phyloP scores from a whole-genome alignment of 2,888 invertebrate species.

The Lysandra bellargus region DNA sequence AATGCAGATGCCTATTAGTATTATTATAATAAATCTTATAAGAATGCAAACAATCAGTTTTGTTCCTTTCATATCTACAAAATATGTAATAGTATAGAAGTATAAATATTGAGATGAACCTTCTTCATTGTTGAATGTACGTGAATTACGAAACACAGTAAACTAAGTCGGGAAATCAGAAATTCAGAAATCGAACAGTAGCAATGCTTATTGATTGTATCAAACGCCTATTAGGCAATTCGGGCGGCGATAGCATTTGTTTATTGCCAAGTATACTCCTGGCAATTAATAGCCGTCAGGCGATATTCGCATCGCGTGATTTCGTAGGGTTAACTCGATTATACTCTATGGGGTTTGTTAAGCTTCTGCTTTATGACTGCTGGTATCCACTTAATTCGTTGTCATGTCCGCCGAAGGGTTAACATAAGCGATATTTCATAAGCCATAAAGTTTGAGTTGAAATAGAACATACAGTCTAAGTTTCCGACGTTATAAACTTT shows the following conservation, averaged over 20 bases:
- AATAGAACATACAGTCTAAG: neutral
- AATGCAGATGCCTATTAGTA: too few relatives aligned
- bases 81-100: too few relatives aligned
- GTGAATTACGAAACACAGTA: neutral
- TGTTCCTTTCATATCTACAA: too few relatives aligned
- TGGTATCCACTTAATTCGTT: conserved; percentile 38
- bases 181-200: conserved; percentile 24
- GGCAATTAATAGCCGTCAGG: conserved; percentile 62
- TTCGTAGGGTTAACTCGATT: conserved; percentile 69
- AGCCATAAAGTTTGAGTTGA: neutral
- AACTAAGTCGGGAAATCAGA: conserved; percentile 1
- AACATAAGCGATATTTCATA: conserved; percentile 12
- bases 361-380: conserved; percentile 50
- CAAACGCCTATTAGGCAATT: conserved; percentile 59
- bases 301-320: conserved; percentile 67
- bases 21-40: too few relatives aligned
- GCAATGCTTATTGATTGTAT: conserved; percentile 49
- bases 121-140: neutral
- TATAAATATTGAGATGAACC: too few relatives aligned
- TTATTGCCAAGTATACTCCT: conserved; percentile 62
- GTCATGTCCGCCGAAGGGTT: conserved; percentile 12
- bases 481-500: neutral
- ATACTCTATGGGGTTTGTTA: conserved; percentile 58
- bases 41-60: too few relatives aligned
- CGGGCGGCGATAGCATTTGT: conserved; percentile 59